Evolutionary conservation across 2,888 invertebrate genomes (phyloP).

Genomic region (Octonoba sinensis): DNA sequence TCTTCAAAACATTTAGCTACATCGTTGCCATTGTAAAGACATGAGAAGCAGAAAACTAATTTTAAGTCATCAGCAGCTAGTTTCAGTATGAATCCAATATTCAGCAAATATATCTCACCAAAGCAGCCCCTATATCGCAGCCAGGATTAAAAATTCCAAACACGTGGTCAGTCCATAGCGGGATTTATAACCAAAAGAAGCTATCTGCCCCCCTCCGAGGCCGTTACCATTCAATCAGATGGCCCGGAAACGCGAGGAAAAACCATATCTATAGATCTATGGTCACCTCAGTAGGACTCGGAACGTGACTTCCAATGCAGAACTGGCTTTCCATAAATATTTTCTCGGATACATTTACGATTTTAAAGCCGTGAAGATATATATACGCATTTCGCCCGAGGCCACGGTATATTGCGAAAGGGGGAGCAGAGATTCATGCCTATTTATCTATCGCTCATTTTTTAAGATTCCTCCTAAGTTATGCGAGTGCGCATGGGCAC

Average conservation of each 20-base stretch:
- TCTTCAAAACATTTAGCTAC: too few species aligned
- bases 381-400: constrained; percentile 22
- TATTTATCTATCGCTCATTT: not conserved
- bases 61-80: too few species aligned
- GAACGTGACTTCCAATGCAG: constrained; percentile 48
- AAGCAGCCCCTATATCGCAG: not conserved
- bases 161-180: constrained; percentile 53
- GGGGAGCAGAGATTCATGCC: not conserved
- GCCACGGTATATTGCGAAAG: not conserved
- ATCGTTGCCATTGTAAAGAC: too few species aligned
- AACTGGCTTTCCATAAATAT: constrained; percentile 59
- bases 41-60: too few species aligned
- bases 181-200: constrained; percentile 51
- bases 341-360: constrained; percentile 54
- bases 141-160: constrained; percentile 56
- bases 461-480: too few species aligned
- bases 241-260: constrained; percentile 8
- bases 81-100: too few species aligned
- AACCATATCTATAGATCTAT: constrained; percentile 31
- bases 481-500: too few species aligned
- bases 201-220: constrained; percentile 7
- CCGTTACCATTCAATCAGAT: constrained; percentile 63
- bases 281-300: constrained; percentile 42
- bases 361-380: constrained; percentile 61
- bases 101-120: too few species aligned